A percentile compares a stretch with the other conserved stretches of the same genome.
These are phyloP conservation scores for Gambelia wislizenii DNA, from an alignment of 2,797 vertebrate genomes.

Conservation along the genomic window DNA sequence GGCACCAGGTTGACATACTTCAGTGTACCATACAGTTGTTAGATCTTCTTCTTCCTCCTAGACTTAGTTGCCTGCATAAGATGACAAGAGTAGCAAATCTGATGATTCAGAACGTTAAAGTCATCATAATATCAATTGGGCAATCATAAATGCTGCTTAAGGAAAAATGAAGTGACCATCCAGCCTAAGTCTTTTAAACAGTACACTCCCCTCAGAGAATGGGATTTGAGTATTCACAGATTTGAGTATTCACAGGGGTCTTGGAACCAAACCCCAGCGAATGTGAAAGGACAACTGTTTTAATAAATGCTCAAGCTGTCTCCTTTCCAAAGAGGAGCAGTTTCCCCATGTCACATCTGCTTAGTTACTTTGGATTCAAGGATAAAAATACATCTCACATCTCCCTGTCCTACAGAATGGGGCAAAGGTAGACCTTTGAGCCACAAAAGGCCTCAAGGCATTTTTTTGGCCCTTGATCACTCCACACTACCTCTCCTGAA, in stretches of 20 bases:
- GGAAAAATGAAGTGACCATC: not conserved
- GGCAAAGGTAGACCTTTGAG: no score
- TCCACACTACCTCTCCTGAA: no score
- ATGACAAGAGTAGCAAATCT: not conserved
- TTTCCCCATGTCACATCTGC: slow-evolving; percentile 48
- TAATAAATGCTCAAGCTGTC: slow-evolving; percentile 11
- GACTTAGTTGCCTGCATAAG: not conserved
- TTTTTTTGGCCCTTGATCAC: no score
- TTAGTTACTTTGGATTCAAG: slow-evolving; percentile 59
- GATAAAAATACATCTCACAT: slow-evolving; percentile 28
- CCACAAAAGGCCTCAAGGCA: no score
- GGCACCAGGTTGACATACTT: no score
- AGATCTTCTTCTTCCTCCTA: not conserved
- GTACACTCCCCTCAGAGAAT: no score
- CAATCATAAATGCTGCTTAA: not conserved
- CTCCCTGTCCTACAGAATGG: no score
- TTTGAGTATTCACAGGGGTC: no score
- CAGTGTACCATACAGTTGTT: not conserved
- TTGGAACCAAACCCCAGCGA: no score
- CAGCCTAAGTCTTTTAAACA: not conserved
- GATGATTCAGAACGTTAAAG: not conserved
- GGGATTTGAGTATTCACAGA: no score
- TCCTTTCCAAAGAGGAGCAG: slow-evolving; percentile 49
- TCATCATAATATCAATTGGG: not conserved
- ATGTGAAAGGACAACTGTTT: no score